Conservation (phyloP, 2,888 invertebrate species). For the Agapetus fuscipes region DNA sequence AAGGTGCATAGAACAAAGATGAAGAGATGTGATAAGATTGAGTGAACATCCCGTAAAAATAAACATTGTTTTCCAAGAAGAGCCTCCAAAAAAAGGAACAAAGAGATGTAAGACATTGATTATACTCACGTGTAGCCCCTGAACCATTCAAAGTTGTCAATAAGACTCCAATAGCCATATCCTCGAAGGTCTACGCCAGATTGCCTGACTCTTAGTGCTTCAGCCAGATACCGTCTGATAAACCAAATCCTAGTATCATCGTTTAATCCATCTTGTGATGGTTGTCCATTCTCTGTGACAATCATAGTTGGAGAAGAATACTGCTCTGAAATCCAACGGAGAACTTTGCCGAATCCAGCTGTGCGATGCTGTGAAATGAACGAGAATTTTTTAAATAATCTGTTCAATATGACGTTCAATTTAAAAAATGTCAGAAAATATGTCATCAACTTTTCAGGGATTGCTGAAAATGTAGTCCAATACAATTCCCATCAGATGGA, state of each 20-base stretch:
- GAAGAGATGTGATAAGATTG: too few species aligned
- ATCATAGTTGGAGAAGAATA: neutral
- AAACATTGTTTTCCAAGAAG: too few species aligned
- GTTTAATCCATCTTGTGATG: neutral
- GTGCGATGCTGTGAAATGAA: too few species aligned
- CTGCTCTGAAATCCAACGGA: neutral
- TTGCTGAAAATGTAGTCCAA: too few species aligned
- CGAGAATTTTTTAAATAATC: too few species aligned
- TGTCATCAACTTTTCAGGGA: too few species aligned
- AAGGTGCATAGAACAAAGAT: too few species aligned
- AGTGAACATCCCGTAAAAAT: too few species aligned
- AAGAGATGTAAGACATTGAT: neutral
- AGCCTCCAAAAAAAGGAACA: too few species aligned
- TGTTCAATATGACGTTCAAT: too few species aligned
- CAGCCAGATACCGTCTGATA: neutral
- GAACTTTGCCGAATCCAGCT: neutral
- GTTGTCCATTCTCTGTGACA: neutral
- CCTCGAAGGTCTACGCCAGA: constrained; percentile 42
- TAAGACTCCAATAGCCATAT: constrained; percentile 56
- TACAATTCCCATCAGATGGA: too few species aligned
- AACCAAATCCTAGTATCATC: neutral
- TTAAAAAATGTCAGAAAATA: too few species aligned
- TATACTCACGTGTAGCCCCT: constrained; percentile 48
- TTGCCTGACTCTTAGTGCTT: neutral
- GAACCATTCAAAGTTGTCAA: constrained; percentile 63